A percentile compares a stretch with the other conserved stretches of the same genome.
Evolutionary conservation across 2,113 vertebrate species (phyloP).

Genomic region (Spilogale gracilis): DNA sequence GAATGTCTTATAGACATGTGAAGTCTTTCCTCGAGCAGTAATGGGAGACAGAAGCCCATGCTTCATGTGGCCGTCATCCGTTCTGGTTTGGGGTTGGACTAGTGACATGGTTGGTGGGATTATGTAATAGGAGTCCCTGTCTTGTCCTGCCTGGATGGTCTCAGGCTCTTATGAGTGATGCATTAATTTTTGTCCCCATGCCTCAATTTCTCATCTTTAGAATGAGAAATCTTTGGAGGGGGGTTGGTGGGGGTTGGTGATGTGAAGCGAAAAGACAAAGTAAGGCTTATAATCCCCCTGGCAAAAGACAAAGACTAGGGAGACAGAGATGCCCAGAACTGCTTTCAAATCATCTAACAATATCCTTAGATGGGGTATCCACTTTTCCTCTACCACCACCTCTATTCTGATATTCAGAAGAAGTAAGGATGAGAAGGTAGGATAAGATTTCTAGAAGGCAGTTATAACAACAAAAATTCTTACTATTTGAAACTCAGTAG

Average conservation of each 20-base stretch:
- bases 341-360: not conserved
- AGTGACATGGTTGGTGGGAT: fast-evolving
- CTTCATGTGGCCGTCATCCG: not conserved
- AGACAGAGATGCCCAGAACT: not conserved
- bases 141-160: not conserved
- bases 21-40: not conserved
- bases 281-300: not conserved
- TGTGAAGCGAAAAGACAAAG: not conserved
- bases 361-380: not conserved
- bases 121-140: not conserved
- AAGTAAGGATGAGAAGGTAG: not conserved
- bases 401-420: not conserved
- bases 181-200: not conserved
- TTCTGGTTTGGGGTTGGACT: not conserved
- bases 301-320: not conserved
- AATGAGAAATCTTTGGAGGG: not conserved
- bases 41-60: fast-evolving
- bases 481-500: not conserved
- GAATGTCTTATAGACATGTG: not conserved
- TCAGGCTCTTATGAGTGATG: not conserved
- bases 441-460: not conserved
- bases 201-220: not conserved
- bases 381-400: not conserved
- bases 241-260: not conserved
- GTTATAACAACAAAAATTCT: not conserved